phyloP scores from a whole-genome alignment of 1,140 invertebrate genomes.

The Macrocentrus cingulum region DNA sequence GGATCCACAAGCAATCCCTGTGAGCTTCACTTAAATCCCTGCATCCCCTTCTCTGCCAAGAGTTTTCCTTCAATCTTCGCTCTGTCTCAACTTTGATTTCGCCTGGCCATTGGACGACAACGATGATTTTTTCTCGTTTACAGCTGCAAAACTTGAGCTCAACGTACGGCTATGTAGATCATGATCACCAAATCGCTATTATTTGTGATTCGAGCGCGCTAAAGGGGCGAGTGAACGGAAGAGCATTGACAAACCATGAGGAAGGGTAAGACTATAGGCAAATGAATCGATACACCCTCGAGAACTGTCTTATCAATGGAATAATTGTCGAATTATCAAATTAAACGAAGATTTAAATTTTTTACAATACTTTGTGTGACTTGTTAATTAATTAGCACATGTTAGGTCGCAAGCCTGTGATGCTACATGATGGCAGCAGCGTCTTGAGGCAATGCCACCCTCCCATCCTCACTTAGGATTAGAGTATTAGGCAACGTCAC shows the following conservation, averaged over 20 bases:
- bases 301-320: neutral
- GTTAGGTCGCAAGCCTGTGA: slow-evolving; percentile 17
- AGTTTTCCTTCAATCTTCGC: slow-evolving; percentile 31
- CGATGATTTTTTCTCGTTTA: too few relatives aligned
- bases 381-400: slow-evolving; percentile 56
- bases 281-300: too few relatives aligned
- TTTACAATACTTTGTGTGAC: slow-evolving; percentile 8
- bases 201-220: too few relatives aligned
- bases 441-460: slow-evolving; percentile 12
- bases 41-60: slow-evolving; percentile 33
- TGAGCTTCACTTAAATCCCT: slow-evolving; percentile 52
- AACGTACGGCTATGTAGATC: slow-evolving; percentile 22
- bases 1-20: slow-evolving; percentile 32
- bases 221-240: too few relatives aligned
- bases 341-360: neutral
- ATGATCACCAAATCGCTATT: too few relatives aligned
- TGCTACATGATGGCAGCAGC: slow-evolving; percentile 6
- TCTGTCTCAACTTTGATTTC: slow-evolving; percentile 1
- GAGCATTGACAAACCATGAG: too few relatives aligned
- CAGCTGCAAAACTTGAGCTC: too few relatives aligned
- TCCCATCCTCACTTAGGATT: slow-evolving; percentile 40
- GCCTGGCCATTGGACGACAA: too few relatives aligned
- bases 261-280: too few relatives aligned
- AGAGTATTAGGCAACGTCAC: slow-evolving; percentile 59
- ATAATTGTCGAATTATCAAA: neutral